phyloP scores from a whole-genome alignment of 2,113 vertebrate genomes.

The Calidris pygmaea region DNA sequence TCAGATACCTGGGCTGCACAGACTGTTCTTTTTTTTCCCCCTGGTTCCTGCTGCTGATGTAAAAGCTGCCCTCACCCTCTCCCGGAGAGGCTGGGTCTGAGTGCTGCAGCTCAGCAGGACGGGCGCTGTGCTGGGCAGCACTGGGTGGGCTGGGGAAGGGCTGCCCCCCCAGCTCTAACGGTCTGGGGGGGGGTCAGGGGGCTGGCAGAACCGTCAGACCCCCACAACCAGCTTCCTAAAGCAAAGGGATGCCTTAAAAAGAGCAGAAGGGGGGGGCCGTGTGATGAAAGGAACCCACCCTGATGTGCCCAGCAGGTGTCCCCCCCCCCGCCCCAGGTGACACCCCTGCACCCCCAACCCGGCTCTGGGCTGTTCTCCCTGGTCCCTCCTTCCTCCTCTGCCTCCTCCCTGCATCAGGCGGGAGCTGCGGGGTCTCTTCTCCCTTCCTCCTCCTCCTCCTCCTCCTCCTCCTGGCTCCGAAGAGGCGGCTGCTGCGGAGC shows the following conservation, averaged over 20 bases:
- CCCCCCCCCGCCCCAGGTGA: not conserved
- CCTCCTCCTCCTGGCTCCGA: not conserved
- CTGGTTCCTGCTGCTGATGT: not conserved
- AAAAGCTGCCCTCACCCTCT: not conserved
- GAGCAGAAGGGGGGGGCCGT: not conserved
- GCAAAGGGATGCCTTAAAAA: not conserved
- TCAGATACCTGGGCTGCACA: rapidly evolving
- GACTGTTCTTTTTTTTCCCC: not conserved
- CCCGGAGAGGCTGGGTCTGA: not conserved
- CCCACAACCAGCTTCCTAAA: not conserved
- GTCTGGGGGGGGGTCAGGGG: no score
- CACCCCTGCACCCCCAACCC: not conserved
- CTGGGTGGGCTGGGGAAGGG: rapidly evolving
- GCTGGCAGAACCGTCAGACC: not conserved
- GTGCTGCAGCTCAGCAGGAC: not conserved
- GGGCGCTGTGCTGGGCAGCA: not conserved
- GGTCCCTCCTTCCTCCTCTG: not conserved
- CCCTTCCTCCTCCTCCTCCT: not conserved
- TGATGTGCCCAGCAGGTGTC: no score
- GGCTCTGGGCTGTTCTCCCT: not conserved
- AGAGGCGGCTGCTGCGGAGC: not conserved
- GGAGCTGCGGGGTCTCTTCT: not conserved
- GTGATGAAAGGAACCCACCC: not conserved
- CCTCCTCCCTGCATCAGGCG: not conserved
- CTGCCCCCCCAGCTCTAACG: not conserved